Evolutionary conservation across 2,113 vertebrate species (phyloP), one percentile per base, ranked within the genome.

Genomic region (Phainopepla nitens): DNA sequence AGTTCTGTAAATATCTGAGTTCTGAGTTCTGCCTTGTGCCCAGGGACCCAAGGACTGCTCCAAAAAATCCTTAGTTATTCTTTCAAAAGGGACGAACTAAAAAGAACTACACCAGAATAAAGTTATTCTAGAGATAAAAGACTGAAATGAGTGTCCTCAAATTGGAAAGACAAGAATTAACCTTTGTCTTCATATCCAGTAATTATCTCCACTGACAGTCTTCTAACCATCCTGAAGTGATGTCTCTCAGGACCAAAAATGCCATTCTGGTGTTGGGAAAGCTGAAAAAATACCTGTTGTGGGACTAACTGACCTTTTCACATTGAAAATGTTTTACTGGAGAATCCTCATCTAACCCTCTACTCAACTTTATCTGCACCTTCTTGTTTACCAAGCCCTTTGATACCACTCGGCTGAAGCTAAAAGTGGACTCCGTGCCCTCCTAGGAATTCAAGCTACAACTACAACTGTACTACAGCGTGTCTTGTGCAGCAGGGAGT

Each of bases 301-400:
- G 39, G 21, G 65, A 76, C 44, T 78, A 58, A 70, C 4, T 13
- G 39, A 69, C 11, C 23, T 81, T 77, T 86, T 60, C 42, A 54
- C 19, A 47, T 15, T 27, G 68, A 66, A 83, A 93, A 62, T 3
- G 6, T 53, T 82, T 89, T 10, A 4, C 33, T 66, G 28, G 47
- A 57, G 89, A 91, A 81, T 64, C 36, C 60, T 90, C 58, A 39
- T 20, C 66, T 86, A 50, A 69, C 27, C 36, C 23, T 62, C 29
- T 16, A 21, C 47, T 82, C 47, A 64, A 5, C 29, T 80, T 87
- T 88, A 85, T 73, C 64, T 73, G 39, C 58, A 95, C 20, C 42
- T 88, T 27, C 78, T 87, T 88, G 29, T 71, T 82, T 96, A 73
- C 68, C n/a, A n/a, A 88, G 82, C 31, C 85, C 82, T 95, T 93